Evolutionary conservation across 2,888 invertebrate genomes (phyloP).

Genomic region (Rotaria macrura): DNA sequence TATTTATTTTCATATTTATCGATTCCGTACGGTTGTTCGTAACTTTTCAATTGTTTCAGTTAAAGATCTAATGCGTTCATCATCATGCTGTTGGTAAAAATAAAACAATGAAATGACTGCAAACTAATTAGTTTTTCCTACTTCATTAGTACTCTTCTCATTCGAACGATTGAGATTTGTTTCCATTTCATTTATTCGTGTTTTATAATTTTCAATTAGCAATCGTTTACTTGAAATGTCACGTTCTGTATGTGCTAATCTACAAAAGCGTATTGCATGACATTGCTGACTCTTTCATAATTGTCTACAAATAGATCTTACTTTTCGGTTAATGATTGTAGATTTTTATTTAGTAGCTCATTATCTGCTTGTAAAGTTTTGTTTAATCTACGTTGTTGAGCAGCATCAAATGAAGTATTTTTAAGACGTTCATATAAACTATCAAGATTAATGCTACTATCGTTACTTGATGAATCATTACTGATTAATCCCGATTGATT

Average conservation of each 20-base stretch:
- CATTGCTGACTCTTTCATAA: neutral
- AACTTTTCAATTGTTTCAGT: neutral
- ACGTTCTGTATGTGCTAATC: neutral
- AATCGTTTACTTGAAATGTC: neutral
- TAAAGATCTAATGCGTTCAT: neutral
- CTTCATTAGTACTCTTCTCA: neutral
- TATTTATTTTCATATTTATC: neutral
- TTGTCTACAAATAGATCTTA: neutral
- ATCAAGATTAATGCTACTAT: neutral
- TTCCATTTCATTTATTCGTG: neutral
- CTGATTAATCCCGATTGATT: neutral
- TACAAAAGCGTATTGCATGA: neutral
- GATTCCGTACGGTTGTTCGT: neutral
- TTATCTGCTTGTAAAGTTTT: constrained; percentile 9
- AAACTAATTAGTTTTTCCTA: neutral
- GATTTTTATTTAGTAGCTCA: neutral
- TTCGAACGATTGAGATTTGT: neutral
- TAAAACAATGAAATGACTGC: neutral
- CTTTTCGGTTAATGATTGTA: constrained; percentile 8
- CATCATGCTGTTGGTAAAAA: neutral
- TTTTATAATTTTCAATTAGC: neutral
- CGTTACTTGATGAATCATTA: neutral
- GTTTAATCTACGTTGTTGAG: constrained; percentile 16
- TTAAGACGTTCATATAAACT: neutral
- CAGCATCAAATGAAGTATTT: constrained; percentile 12